Base-by-base conservation (phyloP, 2,113 vertebrate species). In the Ursus arctos region DNA sequence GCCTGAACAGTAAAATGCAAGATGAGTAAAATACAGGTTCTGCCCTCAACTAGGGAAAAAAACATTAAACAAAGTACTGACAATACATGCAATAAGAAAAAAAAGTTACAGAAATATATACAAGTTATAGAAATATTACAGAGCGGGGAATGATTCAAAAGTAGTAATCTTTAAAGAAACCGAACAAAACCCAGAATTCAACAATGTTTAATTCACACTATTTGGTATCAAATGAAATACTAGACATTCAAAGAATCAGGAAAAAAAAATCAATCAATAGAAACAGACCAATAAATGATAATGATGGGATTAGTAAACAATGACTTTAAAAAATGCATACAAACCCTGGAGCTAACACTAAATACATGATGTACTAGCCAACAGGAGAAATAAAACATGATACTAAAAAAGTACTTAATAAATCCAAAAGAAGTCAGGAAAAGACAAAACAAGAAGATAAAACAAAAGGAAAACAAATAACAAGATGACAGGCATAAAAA, bases 141-240 rank as follows among this genome's bases (percentile, higher is more conserved):
- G 24, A 89, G n/a, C 86, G 63, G 33, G 43, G 24, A 82, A 47
- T 53, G 19, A 82, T 61, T 61, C 74, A 72, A 67, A 61, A 82
- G 65, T 51, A 51, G 6, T 36, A 36, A 59, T 72, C 53, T 81
- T 71, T 61, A 74, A 59, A 88, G 43, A 8, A 72, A 40, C 0
- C 51, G 55, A 82, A 81, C 40, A 81, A 94, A 88, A 82, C 72
- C 19, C 33, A 74, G 65, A 89, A 82, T 43, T 86, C 92, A 65
- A 43, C 26, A 51, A 55, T 65, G 47, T 18, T 55, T 16, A 77
- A 77, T 86, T 86, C 47, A 86, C 59, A 86, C 33, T 63, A 84
- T 51, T 16, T 74, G 36, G 28, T 55, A 18, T 47, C 28, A 14
- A 71, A 43, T 57, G 49, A 92, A 47, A 92, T 82, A 82, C 53